Evolutionary conservation across 2,797 vertebrate species (phyloP).

Genomic region (Podarcis siculus): DNA sequence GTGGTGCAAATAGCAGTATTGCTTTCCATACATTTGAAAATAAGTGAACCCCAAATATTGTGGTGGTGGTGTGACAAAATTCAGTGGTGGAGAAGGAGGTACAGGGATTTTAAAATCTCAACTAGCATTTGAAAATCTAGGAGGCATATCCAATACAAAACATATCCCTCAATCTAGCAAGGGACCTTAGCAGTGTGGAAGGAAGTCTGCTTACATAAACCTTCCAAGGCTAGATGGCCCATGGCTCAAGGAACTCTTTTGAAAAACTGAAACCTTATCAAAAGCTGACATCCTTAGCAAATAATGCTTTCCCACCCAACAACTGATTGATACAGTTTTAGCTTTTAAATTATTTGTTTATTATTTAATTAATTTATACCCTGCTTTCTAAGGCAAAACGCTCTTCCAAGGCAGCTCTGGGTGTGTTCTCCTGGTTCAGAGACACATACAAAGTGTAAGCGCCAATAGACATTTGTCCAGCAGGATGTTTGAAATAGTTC

Average conservation of each 20-base stretch:
- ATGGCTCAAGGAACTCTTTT: neutral
- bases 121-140: neutral
- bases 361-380: neutral
- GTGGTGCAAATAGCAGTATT: conserved; percentile 14
- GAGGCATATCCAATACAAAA: conserved; percentile 19
- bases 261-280: neutral
- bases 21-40: rapidly evolving
- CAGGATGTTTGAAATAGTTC: neutral
- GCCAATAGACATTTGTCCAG: neutral
- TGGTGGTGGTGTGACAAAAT: neutral
- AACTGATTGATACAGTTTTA: neutral
- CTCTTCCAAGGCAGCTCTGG: neutral
- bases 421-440: neutral
- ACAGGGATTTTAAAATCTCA: conserved; percentile 14
- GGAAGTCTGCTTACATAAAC: neutral
- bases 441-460: neutral
- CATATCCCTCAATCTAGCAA: neutral
- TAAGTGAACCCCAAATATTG: neutral
- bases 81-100: conserved; percentile 14
- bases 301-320: neutral
- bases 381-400: neutral
- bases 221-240: neutral
- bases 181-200: neutral
- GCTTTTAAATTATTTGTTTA: neutral
- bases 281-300: too few species aligned